These are phyloP conservation scores for Phaetusa simplex DNA, from an alignment of 2,113 vertebrate species.

Conservation along the genomic window DNA sequence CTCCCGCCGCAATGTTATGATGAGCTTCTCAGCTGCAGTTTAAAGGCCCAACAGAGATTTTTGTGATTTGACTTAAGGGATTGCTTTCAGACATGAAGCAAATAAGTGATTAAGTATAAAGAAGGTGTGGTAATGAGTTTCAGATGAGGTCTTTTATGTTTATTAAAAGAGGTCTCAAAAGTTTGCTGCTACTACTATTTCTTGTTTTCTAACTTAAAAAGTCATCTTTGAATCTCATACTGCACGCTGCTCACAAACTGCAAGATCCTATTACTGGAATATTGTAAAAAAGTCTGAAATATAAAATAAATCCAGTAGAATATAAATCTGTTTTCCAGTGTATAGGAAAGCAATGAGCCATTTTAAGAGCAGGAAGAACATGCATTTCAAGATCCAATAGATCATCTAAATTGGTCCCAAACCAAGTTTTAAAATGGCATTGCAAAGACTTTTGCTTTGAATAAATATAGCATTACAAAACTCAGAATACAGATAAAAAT, in stretches of 20 bases:
- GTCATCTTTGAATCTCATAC: neutral
- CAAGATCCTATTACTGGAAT: neutral
- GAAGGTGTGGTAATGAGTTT: conserved; percentile 25
- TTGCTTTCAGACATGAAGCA: neutral
- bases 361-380: conserved; percentile 72
- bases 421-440: conserved; percentile 53
- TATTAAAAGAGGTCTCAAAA: neutral
- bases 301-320: neutral
- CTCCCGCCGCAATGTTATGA: neutral
- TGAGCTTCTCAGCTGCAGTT: neutral
- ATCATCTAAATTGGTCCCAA: conserved; percentile 66
- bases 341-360: conserved; percentile 58
- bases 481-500: neutral
- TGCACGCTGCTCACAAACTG: neutral
- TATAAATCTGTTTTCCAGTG: neutral
- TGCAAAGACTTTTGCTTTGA: conserved; percentile 46
- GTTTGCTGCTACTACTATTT: neutral
- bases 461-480: conserved; percentile 47
- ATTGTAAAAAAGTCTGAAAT: conserved; percentile 8
- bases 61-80: neutral
- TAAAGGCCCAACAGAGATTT: neutral
- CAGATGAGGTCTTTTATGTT: conserved; percentile 1
- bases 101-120: conserved; percentile 3
- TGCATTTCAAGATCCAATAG: conserved; percentile 62
- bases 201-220: neutral